These are phyloP conservation scores for Drosophila suboccidentalis DNA, from an alignment of 2,888 invertebrate genomes.

Conservation along the genomic window DNA sequence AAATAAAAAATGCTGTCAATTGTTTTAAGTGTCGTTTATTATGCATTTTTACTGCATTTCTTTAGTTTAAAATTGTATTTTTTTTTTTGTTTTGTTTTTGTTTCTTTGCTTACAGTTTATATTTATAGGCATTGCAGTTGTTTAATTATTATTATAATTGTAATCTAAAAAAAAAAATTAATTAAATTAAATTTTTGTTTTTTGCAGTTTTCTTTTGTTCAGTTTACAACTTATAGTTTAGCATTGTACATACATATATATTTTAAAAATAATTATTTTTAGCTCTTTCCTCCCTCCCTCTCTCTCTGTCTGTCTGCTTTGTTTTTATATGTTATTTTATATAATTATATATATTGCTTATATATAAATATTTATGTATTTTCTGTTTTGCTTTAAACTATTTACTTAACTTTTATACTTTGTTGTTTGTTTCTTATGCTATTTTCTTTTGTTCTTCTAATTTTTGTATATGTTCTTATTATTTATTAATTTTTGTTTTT, in stretches of 20 bases:
- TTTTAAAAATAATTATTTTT: slow-evolving; percentile 10
- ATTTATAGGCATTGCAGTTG: slow-evolving; percentile 17
- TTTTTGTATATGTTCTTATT: background rate
- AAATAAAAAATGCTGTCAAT: background rate
- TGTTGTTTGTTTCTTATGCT: background rate
- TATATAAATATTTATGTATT: slow-evolving; percentile 1
- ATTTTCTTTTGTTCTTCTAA: background rate
- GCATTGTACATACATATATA: slow-evolving; percentile 8
- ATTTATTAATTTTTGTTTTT: background rate
- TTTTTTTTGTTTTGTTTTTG: background rate
- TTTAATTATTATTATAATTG: background rate
- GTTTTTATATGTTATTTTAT: background rate
- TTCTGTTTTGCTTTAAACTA: background rate
- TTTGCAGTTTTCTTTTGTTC: slow-evolving; percentile 3
- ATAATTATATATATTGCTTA: background rate
- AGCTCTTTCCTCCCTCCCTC: slow-evolving; percentile 6
- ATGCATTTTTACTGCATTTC: slow-evolving; percentile 17
- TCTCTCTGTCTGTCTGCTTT: background rate
- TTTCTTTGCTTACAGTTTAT: slow-evolving; percentile 10
- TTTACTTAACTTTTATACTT: background rate
- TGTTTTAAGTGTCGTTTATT: slow-evolving; percentile 20
- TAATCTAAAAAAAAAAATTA: slow-evolving; percentile 3
- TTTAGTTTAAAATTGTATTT: slow-evolving; percentile 18
- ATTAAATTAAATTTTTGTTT: slow-evolving; percentile 4
- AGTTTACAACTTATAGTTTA: slow-evolving; percentile 17